Percentiles rank a stretch among this genome's conserved stretches.
phyloP scores from a whole-genome alignment of 2,797 vertebrate species.

The Discoglossus pictus region DNA sequence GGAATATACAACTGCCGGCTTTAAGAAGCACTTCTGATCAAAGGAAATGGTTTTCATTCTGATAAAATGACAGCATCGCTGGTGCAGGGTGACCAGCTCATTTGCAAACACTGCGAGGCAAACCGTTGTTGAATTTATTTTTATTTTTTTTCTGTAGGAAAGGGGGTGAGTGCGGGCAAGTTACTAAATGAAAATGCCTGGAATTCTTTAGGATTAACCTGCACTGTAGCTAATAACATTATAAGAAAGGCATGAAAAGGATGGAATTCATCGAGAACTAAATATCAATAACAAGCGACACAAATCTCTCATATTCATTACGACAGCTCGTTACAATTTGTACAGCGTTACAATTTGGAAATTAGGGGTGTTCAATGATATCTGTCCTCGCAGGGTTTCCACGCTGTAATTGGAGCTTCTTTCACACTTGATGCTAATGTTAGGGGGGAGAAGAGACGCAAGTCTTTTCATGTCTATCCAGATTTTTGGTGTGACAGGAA shows the following conservation, averaged over 20 bases:
- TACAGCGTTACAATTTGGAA: conserved; percentile 36
- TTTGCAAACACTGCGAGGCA: conserved; percentile 82
- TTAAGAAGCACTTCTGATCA: conserved; percentile 89
- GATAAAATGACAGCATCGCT: conserved; percentile 80
- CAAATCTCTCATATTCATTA: conserved; percentile 42
- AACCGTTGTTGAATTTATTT: conserved; percentile 79
- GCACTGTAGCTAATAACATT: conserved; percentile 78
- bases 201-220: conserved; percentile 81
- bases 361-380: conserved; percentile 8
- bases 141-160: conserved; percentile 39
- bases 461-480: too few relatives aligned
- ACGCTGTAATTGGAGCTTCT: conserved; percentile 3
- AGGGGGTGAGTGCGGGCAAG: neutral
- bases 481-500: too few relatives aligned
- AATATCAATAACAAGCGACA: conserved; percentile 48
- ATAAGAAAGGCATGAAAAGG: conserved; percentile 67
- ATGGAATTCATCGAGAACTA: conserved; percentile 57
- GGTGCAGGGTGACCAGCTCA: conserved; percentile 77
- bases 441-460: neutral
- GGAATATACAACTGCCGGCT: conserved; percentile 89
- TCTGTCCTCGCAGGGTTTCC: conserved; percentile 1
- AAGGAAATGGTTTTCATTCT: conserved; percentile 81
- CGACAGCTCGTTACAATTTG: conserved; percentile 48
- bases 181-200: conserved; percentile 76
- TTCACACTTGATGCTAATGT: neutral